Evolutionary conservation across 1,140 invertebrate species (phyloP).

Genomic region (Acromyrmex echinatior): DNA sequence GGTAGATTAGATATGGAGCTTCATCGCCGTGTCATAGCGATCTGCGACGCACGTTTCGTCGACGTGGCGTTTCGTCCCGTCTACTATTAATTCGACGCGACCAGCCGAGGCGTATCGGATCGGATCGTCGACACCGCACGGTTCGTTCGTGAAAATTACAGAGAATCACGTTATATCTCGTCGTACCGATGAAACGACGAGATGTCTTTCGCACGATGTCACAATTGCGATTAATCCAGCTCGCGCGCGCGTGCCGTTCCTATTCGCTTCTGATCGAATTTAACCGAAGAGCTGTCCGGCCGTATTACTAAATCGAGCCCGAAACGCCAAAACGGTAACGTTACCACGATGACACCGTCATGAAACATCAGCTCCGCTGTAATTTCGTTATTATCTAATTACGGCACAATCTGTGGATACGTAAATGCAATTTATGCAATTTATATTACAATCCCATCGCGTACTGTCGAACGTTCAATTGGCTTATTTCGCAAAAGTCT

Average conservation of each 20-base stretch:
- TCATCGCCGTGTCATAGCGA: conserved; percentile 14
- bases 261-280: conserved; percentile 47
- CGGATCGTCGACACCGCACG: conserved; percentile 33
- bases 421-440: conserved; percentile 29
- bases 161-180: conserved; percentile 41
- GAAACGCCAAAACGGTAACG: conserved; percentile 37
- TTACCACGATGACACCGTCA: conserved; percentile 17
- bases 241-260: conserved; percentile 36
- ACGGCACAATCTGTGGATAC: not conserved
- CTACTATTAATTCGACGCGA: conserved; percentile 55
- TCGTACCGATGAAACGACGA: conserved; percentile 38
- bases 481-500: not conserved
- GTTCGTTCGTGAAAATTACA: conserved; percentile 62
- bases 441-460: conserved; percentile 11
- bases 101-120: conserved; percentile 40
- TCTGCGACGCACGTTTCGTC: not conserved
- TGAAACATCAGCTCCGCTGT: conserved; percentile 24
- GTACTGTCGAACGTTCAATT: conserved; percentile 3
- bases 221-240: conserved; percentile 67
- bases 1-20: conserved; percentile 45
- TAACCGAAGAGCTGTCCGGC: conserved; percentile 14
- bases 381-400: conserved; percentile 40
- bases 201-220: conserved; percentile 51
- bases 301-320: conserved; percentile 12
- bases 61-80: conserved; percentile 54